Conservation (phyloP, 2,113 vertebrate species). For the Propithecus coquereli region DNA sequence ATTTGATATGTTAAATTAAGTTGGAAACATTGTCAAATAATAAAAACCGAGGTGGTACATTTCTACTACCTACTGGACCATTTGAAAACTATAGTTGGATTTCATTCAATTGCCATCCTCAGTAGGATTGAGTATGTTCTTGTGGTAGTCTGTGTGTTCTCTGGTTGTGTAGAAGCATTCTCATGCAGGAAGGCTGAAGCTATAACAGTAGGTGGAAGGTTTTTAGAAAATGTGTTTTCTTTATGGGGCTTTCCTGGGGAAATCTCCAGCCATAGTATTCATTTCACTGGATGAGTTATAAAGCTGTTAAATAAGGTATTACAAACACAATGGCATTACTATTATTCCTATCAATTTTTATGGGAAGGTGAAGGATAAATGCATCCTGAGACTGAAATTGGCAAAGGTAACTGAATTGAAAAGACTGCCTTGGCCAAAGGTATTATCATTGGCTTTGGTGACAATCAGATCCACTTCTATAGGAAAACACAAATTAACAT, state of each 20-base stretch:
- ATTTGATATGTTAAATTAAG: not conserved
- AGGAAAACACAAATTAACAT: not conserved
- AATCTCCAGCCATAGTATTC: not conserved
- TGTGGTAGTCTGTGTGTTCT: not conserved
- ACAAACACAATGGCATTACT: not conserved
- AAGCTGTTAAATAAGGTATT: not conserved
- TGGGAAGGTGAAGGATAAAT: not conserved
- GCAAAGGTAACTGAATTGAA: not conserved
- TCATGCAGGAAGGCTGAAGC: not conserved
- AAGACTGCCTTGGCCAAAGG: not conserved
- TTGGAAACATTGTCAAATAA: not conserved
- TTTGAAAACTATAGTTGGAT: not conserved
- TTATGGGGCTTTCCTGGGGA: not conserved
- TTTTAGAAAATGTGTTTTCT: not conserved
- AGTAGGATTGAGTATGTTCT: not conserved
- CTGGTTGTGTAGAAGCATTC: not conserved
- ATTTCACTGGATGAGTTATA: not conserved
- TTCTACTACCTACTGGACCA: not conserved
- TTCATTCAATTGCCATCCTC: not conserved
- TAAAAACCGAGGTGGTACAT: not conserved
- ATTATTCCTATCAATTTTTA: not conserved
- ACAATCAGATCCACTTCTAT: not conserved
- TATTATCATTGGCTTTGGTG: not conserved
- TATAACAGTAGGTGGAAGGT: not conserved
- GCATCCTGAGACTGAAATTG: not conserved